These are phyloP conservation scores for Brachionus plicatilis DNA, from an alignment of 1,140 invertebrate species.

Conservation along the genomic window DNA sequence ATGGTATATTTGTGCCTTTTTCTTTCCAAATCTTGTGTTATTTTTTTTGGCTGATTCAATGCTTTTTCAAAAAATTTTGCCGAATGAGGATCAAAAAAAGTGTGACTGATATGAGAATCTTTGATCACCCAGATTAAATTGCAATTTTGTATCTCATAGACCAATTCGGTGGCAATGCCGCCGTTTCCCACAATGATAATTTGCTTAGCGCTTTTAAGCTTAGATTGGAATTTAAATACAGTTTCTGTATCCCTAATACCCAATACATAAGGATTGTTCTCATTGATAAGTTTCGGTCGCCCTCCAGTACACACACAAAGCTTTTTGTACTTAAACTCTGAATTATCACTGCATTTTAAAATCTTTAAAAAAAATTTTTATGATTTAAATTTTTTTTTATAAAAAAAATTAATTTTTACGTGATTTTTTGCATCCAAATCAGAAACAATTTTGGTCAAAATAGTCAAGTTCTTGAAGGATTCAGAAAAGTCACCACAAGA, in stretches of 20 bases:
- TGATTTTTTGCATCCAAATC: slow-evolving; percentile 28
- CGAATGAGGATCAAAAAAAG: slow-evolving; percentile 90
- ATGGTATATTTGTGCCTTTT: slow-evolving; percentile 56
- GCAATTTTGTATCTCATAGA: slow-evolving; percentile 71
- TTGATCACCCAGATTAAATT: slow-evolving; percentile 88
- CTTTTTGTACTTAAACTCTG: slow-evolving; percentile 64
- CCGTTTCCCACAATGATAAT: slow-evolving; percentile 40
- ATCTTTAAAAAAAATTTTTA: background rate
- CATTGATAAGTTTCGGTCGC: slow-evolving; percentile 62
- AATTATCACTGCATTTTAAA: slow-evolving; percentile 2
- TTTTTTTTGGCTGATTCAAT: slow-evolving; percentile 48
- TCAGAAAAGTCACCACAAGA: background rate
- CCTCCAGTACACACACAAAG: slow-evolving; percentile 86
- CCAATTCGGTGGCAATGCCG: slow-evolving; percentile 38
- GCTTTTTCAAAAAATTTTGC: slow-evolving; percentile 77
- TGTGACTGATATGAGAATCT: slow-evolving; percentile 81
- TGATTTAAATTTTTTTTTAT: background rate
- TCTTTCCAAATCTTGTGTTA: slow-evolving; percentile 41
- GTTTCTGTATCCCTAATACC: slow-evolving; percentile 36
- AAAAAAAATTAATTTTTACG: background rate
- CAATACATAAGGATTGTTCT: slow-evolving; percentile 6
- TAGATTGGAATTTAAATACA: background rate
- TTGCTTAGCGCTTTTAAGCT: slow-evolving; percentile 1
- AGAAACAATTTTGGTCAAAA: background rate
- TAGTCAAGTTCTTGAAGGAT: background rate